phyloP scores from a whole-genome alignment of 2,797 vertebrate genomes.

The Galago senegalensis region DNA sequence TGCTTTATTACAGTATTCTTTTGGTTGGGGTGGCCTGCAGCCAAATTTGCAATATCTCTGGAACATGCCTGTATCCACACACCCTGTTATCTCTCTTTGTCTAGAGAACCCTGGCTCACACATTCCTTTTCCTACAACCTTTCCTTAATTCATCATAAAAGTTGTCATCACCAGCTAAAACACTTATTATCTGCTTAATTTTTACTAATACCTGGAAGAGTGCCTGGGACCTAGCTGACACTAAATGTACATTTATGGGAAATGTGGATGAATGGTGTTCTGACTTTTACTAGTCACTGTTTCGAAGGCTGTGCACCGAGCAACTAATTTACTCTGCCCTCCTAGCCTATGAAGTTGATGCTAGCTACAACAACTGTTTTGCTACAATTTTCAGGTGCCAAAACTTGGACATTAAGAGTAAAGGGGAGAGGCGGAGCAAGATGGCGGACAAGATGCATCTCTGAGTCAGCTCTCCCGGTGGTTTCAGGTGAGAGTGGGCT shows the following conservation, averaged over 20 bases:
- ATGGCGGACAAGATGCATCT: too few relatives aligned
- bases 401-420: not conserved
- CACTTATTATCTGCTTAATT: not conserved
- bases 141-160: not conserved
- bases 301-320: not conserved
- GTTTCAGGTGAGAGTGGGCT: too few relatives aligned
- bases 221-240: not conserved
- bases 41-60: not conserved
- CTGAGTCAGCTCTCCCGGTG: too few relatives aligned
- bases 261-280: fast-evolving
- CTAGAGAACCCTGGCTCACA: not conserved
- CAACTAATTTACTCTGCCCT: not conserved
- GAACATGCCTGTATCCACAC: not conserved
- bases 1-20: not conserved
- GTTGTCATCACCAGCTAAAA: not conserved
- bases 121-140: not conserved
- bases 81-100: not conserved
- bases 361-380: not conserved
- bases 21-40: not conserved
- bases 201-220: not conserved
- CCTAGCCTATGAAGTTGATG: not conserved
- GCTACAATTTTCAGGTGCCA: not conserved
- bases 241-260: not conserved
- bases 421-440: too few relatives aligned
- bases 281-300: not conserved